Evolutionary conservation across 2,888 invertebrate genomes (phyloP), one percentile per base, ranked within the genome.

Genomic region (Octonoba sinensis): DNA sequence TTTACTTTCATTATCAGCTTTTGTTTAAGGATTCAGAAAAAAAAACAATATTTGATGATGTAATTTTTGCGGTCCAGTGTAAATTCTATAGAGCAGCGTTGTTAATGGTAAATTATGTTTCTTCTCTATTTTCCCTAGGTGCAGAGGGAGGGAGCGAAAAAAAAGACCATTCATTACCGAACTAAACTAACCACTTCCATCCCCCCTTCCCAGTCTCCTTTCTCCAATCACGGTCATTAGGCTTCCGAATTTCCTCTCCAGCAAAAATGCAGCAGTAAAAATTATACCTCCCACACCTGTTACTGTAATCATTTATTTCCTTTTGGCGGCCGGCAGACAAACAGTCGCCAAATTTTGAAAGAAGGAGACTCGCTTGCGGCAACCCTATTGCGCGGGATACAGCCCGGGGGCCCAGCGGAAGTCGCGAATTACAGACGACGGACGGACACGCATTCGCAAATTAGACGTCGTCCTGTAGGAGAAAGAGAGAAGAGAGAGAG

Each of bases 391-490:
- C 36, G n/a, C 36, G 56, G 54, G 49, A 66, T 51, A 71, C 67
- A 44, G 71, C 82, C 82, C 24, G 36, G 56, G 82, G 82, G 69
- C 66, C 47, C 57, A 82, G 82, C 82, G 82, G 82, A 82, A 82
- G 82, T 82, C 76, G 82, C 75, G 82, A 82, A 82, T 82, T 82
- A 82, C 70, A 82, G 82, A 72, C 76, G 76, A 76, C 82, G 82
- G 36, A 82, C 82, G 69, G 60, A 82, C 82, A 82, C 79, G 79
- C 79, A 79, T 73, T 79, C 73, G 79, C 73, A 79, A 79, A 79
- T 79, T 79, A 79, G 79, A 73, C 73, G 73, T 73, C 79, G 79
- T 73, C 79, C 67, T 8, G 24, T 59, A 66, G 49, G 62, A 69
- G 69, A 67, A 73, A 78, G 46, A 44, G 70, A 77, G 54, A 22